Percentiles rank a stretch among this genome's conserved stretches.
These are phyloP conservation scores for Luperina testacea DNA, from an alignment of 2,888 invertebrate species.

Conservation along the genomic window DNA sequence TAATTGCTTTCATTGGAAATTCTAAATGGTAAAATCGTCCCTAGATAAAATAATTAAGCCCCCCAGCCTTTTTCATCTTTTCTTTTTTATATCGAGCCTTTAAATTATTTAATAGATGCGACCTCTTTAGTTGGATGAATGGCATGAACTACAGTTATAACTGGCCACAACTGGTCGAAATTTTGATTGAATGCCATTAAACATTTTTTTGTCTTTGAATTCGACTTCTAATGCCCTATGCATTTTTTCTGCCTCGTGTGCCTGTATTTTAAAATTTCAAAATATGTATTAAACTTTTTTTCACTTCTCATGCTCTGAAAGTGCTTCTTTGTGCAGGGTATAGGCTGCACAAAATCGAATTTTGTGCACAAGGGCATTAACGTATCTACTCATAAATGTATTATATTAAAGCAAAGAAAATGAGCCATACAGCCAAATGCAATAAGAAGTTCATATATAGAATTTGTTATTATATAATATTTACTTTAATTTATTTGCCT, in stretches of 20 bases:
- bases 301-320: too few species aligned
- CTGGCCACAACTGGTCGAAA: background rate
- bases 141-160: background rate
- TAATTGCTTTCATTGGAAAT: background rate
- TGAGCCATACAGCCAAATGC: too few species aligned
- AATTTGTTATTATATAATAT: too few species aligned
- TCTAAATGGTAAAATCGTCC: background rate
- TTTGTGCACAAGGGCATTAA: too few species aligned
- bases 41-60: too few species aligned
- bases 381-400: too few species aligned
- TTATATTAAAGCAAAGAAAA: too few species aligned
- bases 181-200: background rate
- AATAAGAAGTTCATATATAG: too few species aligned
- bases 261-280: background rate
- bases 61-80: background rate
- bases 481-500: too few species aligned
- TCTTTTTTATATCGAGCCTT: background rate
- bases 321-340: too few species aligned
- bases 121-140: background rate
- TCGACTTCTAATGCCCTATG: background rate
- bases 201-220: background rate
- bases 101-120: background rate
- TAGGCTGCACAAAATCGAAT: too few species aligned
- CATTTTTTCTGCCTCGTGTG: background rate
- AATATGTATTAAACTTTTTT: slow-evolving; percentile 5